Evolutionary conservation across 2,797 vertebrate genomes (phyloP).

Genomic region (Aeoliscus strigatus): DNA sequence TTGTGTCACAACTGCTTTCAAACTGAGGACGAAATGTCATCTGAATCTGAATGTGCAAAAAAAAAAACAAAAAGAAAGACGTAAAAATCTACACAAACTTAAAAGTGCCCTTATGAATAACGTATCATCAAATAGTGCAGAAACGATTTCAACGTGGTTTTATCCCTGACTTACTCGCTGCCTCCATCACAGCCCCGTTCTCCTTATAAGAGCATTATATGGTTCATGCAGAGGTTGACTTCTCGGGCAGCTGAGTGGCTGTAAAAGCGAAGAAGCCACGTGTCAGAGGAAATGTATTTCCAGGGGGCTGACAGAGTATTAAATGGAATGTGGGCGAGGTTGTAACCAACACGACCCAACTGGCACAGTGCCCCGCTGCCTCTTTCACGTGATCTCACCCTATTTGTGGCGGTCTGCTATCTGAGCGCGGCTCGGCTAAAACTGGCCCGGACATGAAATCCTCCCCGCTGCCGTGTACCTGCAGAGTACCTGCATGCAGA

Average conservation of each 20-base stretch:
- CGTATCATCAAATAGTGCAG: too few relatives aligned
- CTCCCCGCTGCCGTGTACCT: slow-evolving; percentile 28
- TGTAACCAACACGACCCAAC: slow-evolving; percentile 50
- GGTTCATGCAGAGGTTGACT: slow-evolving; percentile 33
- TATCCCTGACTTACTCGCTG: slow-evolving; percentile 14
- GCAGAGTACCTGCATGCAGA: too few relatives aligned
- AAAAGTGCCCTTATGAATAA: background rate
- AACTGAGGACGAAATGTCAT: too few relatives aligned
- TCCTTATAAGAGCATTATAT: slow-evolving; percentile 3
- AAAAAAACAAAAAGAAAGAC: too few relatives aligned
- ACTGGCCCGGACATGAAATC: slow-evolving; percentile 16
- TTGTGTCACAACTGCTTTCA: too few relatives aligned
- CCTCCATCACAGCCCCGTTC: slow-evolving; percentile 16
- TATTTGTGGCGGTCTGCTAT: slow-evolving; percentile 56
- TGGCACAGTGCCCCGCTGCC: slow-evolving; percentile 47
- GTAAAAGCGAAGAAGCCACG: slow-evolving; percentile 26
- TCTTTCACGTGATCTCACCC: slow-evolving; percentile 49
- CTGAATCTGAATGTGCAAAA: too few relatives aligned
- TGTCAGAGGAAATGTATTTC: slow-evolving; percentile 59
- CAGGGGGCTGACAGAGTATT: slow-evolving; percentile 54
- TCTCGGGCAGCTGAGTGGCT: slow-evolving; percentile 36
- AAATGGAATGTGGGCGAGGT: slow-evolving; percentile 62
- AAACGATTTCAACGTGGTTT: too few relatives aligned
- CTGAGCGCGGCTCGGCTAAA: slow-evolving; percentile 35
- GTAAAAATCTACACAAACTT: too few relatives aligned